Evolutionary conservation across 2,797 vertebrate genomes (phyloP).

Genomic region (Coreius guichenoti): DNA sequence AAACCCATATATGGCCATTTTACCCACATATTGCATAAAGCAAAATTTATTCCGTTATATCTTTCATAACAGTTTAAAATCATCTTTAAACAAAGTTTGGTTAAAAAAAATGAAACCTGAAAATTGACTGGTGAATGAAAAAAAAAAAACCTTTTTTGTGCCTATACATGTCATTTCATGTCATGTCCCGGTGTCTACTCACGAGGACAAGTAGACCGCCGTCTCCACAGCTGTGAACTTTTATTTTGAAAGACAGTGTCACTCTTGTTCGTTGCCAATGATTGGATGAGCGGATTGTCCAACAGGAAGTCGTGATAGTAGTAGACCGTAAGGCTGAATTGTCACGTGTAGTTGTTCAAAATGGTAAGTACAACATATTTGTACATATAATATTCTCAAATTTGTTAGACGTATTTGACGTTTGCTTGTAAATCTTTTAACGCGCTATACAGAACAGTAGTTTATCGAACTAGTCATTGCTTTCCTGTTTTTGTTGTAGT

Average conservation of each 20-base stretch:
- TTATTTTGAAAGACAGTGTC: conserved; percentile 29
- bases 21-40: no score
- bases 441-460: no score
- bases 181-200: no score
- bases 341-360: conserved; percentile 40
- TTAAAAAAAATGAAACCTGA: no score
- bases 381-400: not conserved
- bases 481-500: not conserved
- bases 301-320: conserved; percentile 36
- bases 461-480: not conserved
- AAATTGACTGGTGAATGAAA: no score
- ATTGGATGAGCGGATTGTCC: conserved; percentile 20
- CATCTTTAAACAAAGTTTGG: no score
- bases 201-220: no score
- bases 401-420: not conserved
- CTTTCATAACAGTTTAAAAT: no score
- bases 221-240: not conserved
- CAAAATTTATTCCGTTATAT: no score
- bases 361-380: conserved; percentile 27
- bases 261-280: not conserved
- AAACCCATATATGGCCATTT: no score
- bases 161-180: no score
- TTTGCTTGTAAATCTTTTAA: not conserved
- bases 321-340: not conserved
- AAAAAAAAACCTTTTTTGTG: no score